phyloP scores from a whole-genome alignment of 2,888 invertebrate species.

The Mellilla xanthometata region DNA sequence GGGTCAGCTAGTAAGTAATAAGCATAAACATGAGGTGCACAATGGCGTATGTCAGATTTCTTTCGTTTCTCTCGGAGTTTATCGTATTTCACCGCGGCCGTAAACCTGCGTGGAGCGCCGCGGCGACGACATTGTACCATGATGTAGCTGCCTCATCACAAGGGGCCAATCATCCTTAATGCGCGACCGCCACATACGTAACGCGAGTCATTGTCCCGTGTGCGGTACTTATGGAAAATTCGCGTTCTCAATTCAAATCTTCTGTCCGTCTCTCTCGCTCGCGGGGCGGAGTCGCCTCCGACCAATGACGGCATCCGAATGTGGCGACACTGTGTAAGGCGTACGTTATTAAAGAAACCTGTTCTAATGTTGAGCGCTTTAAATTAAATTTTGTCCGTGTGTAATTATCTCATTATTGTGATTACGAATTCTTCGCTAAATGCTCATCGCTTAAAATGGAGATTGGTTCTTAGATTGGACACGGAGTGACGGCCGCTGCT shows the following conservation, averaged over 20 bases:
- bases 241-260: conserved; percentile 83
- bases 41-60: conserved; percentile 73
- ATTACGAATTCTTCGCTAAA: conserved; percentile 81
- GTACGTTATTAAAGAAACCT: conserved; percentile 82
- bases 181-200: conserved; percentile 81
- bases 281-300: conserved; percentile 79
- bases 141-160: conserved; percentile 81
- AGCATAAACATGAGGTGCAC: conserved; percentile 73
- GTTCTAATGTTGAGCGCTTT: conserved; percentile 82
- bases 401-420: conserved; percentile 83
- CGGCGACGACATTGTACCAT: conserved; percentile 77
- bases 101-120: conserved; percentile 70
- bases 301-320: conserved; percentile 78
- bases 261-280: conserved; percentile 78
- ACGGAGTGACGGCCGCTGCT: conserved; percentile 53
- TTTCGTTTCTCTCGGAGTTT: conserved; percentile 74
- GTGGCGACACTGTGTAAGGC: conserved; percentile 81
- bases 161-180: conserved; percentile 82
- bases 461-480: conserved; percentile 62
- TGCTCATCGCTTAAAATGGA: conserved; percentile 75
- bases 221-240: conserved; percentile 83
- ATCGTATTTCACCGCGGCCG: conserved; percentile 74
- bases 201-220: conserved; percentile 82
- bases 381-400: conserved; percentile 83
- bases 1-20: too few relatives aligned